These are phyloP conservation scores for Parauchenoglanis punctatus DNA, from an alignment of 2,797 vertebrate species.

Conservation along the genomic window DNA sequence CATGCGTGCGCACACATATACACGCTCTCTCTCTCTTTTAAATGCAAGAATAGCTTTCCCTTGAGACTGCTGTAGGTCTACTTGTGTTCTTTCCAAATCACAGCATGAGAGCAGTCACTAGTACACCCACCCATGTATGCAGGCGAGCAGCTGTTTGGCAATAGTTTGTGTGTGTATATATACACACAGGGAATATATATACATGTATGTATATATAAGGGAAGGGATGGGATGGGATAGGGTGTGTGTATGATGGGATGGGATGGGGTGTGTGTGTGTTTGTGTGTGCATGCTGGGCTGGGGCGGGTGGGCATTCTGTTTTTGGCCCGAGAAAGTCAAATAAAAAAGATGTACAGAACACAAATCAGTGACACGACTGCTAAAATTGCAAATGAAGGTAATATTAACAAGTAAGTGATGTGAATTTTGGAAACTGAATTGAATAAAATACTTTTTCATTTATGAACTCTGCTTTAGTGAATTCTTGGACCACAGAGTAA, in stretches of 20 bases:
- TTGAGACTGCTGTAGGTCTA: constrained; percentile 9
- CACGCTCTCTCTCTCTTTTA: background rate
- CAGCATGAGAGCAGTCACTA: constrained; percentile 7
- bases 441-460: background rate
- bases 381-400: background rate
- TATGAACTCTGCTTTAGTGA: constrained; percentile 26
- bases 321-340: background rate
- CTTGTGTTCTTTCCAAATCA: constrained; percentile 1
- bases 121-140: constrained; percentile 36
- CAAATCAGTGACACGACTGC: background rate
- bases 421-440: constrained; percentile 42
- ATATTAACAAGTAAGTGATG: background rate
- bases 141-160: constrained; percentile 51
- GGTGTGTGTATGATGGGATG: background rate
- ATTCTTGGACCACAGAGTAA: constrained; percentile 31
- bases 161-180: constrained; percentile 18
- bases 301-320: background rate
- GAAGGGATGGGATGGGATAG: background rate
- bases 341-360: background rate
- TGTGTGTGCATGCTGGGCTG: background rate
- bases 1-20: background rate
- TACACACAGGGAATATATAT: background rate
- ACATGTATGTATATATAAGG: too few relatives aligned
- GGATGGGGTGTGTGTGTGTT: constrained; percentile 15
- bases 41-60: background rate